Conservation (phyloP, 2,797 vertebrate genomes). For the Chiloscyllium punctatum region DNA sequence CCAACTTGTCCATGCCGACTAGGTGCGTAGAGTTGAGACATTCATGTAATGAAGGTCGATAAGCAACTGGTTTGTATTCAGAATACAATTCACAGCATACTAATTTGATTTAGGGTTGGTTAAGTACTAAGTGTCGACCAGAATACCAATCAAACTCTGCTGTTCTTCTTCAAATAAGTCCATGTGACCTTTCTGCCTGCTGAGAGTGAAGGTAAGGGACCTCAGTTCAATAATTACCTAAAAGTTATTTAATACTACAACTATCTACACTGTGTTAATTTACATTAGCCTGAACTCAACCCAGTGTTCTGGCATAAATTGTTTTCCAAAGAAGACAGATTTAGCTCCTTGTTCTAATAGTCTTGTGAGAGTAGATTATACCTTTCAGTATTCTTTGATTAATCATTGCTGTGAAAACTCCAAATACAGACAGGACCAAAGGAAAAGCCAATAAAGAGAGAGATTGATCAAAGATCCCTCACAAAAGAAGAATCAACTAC, state of each 20-base stretch:
- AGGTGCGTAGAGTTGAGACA: background rate
- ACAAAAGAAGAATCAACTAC: background rate
- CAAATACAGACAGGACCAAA: background rate
- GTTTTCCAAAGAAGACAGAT: conserved; percentile 5
- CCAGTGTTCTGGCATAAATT: background rate
- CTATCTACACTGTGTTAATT: background rate
- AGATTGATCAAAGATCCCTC: background rate
- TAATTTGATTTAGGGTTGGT: background rate
- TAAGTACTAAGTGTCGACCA: background rate
- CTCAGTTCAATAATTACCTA: background rate
- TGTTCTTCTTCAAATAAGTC: background rate
- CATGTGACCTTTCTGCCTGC: background rate
- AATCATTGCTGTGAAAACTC: conserved; percentile 17
- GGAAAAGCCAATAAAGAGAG: conserved; percentile 5
- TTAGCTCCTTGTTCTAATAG: conserved; percentile 28
- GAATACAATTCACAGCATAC: background rate
- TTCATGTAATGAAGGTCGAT: background rate
- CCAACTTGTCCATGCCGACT: too few species aligned
- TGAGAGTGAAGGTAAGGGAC: background rate
- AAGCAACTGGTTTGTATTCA: background rate
- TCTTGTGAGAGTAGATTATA: conserved; percentile 27
- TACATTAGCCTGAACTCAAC: background rate
- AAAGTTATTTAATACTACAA: background rate
- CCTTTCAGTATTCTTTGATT: conserved; percentile 32
- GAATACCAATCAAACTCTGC: background rate